A percentile compares a stretch with the other conserved stretches of the same genome.
Conservation (phyloP, 1,140 invertebrate species). For the Musca vetustissima region DNA sequence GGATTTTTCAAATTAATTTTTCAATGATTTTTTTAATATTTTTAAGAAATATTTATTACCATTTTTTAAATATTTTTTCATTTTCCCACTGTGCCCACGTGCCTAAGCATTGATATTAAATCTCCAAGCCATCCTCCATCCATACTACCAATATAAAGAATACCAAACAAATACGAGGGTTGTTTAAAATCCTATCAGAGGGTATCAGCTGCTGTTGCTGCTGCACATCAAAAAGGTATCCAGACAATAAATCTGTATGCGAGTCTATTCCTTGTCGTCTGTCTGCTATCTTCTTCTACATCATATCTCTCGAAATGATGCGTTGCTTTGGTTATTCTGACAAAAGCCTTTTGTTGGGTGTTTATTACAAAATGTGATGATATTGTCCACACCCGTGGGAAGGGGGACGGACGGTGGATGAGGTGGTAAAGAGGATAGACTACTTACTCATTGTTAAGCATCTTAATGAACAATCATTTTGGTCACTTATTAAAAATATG, state of each 20-base stretch:
- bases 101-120: neutral
- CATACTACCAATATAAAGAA: too few relatives aligned
- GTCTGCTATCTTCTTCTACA: neutral
- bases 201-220: constrained; percentile 14
- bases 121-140: neutral
- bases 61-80: too few relatives aligned
- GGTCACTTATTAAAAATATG: constrained; percentile 10
- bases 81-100: neutral
- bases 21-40: too few relatives aligned
- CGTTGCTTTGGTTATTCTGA: too few relatives aligned
- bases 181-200: constrained; percentile 9
- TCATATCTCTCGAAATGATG: neutral
- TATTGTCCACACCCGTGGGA: too few relatives aligned
- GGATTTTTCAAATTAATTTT: too few relatives aligned
- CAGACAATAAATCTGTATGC: constrained; percentile 1
- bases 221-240: constrained; percentile 5
- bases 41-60: too few relatives aligned
- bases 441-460: neutral
- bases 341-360: constrained; percentile 18
- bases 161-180: constrained; percentile 9
- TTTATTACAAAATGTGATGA: neutral
- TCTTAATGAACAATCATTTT: constrained; percentile 13
- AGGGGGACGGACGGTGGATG: too few relatives aligned
- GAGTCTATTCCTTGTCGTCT: neutral
- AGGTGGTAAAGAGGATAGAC: too few relatives aligned